A percentile compares a stretch with the other conserved stretches of the same genome.
Evolutionary conservation across 2,888 invertebrate species (phyloP).

Genomic region (Keiferia lycopersicella): DNA sequence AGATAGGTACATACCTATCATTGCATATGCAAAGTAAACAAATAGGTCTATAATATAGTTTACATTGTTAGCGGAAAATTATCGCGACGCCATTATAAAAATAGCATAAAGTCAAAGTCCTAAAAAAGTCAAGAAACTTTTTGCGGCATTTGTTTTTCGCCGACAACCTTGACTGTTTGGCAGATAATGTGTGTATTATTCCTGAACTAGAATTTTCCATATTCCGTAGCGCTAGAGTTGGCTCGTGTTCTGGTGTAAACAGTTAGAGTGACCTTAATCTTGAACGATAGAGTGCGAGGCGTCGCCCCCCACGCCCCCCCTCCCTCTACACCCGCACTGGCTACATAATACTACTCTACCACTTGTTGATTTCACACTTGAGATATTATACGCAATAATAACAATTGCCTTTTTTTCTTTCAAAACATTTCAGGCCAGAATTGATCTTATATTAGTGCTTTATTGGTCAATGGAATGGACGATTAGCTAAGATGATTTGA

Average conservation of each 20-base stretch:
- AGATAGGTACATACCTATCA: not conserved
- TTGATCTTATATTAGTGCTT: too few species aligned
- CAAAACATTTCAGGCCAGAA: not conserved
- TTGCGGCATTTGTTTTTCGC: constrained; percentile 2
- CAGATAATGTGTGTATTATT: not conserved
- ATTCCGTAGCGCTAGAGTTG: not conserved
- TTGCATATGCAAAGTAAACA: not conserved
- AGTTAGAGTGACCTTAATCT: constrained; percentile 15
- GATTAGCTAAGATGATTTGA: not conserved
- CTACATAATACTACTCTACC: not conserved
- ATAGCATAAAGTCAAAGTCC: constrained; percentile 3
- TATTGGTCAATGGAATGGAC: not conserved
- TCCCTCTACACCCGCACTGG: not conserved
- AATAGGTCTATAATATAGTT: not conserved
- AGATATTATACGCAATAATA: not conserved
- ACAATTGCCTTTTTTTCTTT: not conserved
- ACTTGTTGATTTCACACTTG: constrained; percentile 4
- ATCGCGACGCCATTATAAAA: not conserved
- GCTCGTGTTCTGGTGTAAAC: constrained; percentile 13
- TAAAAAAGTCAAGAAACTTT: constrained; percentile 2
- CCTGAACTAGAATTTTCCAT: constrained; percentile 13
- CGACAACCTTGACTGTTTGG: constrained; percentile 4
- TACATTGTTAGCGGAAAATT: not conserved
- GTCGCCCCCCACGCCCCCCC: not conserved
- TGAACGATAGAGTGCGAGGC: constrained; percentile 19